Evolutionary conservation across 2,888 invertebrate species (phyloP).

Genomic region (Nephrotoma guestfalica): DNA sequence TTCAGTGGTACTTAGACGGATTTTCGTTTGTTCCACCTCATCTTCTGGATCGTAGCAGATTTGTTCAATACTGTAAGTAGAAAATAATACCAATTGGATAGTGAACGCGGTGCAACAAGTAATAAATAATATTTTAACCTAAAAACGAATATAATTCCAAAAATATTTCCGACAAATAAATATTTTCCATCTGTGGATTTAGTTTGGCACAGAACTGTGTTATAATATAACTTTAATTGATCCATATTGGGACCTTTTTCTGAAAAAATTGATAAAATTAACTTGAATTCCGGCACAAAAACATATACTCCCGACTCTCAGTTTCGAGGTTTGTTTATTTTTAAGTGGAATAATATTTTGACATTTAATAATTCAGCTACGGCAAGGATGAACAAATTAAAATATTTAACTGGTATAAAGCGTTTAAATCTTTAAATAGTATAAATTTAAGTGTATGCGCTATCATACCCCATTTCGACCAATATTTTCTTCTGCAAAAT

Average conservation of each 20-base stretch:
- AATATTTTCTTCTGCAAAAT: too few relatives aligned
- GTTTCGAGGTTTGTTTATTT: not conserved
- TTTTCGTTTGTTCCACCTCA: constrained; percentile 27
- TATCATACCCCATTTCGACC: too few relatives aligned
- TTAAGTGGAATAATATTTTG: not conserved
- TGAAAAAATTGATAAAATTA: not conserved
- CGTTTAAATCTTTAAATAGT: not conserved
- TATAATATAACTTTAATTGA: constrained; percentile 23
- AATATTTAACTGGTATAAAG: not conserved
- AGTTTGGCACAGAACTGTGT: constrained; percentile 65
- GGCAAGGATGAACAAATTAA: not conserved
- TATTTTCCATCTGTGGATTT: constrained; percentile 75
- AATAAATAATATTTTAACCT: constrained; percentile 41
- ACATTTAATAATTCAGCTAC: not conserved
- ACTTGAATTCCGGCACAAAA: not conserved
- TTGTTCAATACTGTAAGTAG: constrained; percentile 11
- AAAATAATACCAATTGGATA: constrained; percentile 7
- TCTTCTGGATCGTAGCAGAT: constrained; percentile 41
- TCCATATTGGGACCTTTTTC: not conserved
- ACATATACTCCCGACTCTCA: too few relatives aligned
- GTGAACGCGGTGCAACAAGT: not conserved
- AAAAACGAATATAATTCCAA: constrained; percentile 68
- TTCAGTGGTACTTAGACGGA: constrained; percentile 40
- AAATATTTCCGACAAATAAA: constrained; percentile 68
- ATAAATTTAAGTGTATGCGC: too few relatives aligned